A percentile compares a stretch with the other conserved stretches of the same genome.
phyloP scores from a whole-genome alignment of 2,113 vertebrate genomes.

The Strix uralensis region DNA sequence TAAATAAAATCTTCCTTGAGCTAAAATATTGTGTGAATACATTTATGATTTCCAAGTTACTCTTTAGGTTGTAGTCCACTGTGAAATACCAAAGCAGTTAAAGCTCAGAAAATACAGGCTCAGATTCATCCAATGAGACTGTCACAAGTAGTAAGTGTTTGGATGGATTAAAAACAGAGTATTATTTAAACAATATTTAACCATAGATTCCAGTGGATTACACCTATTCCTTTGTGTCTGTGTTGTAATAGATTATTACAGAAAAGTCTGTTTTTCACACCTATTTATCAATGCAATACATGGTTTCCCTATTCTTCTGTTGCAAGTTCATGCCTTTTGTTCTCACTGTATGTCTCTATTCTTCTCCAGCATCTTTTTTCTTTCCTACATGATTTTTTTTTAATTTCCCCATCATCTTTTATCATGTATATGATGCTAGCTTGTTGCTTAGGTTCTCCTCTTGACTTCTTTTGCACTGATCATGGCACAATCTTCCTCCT shows the following conservation, averaged over 20 bases:
- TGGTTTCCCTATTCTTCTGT: not conserved
- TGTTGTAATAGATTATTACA: not conserved
- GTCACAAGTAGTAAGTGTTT: not conserved
- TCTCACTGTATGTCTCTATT: not conserved
- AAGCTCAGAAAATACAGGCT: not conserved
- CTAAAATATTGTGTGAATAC: not conserved
- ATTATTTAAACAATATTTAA: not conserved
- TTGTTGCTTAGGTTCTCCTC: not conserved
- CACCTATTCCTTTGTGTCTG: not conserved
- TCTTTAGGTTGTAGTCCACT: not conserved
- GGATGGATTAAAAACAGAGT: not conserved
- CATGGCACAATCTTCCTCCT: not conserved
- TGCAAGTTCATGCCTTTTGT: not conserved
- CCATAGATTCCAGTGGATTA: not conserved
- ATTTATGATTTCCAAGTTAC: not conserved
- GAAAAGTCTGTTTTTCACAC: accelerated
- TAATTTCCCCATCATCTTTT: not conserved
- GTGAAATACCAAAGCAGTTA: not conserved
- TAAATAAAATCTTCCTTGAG: not conserved
- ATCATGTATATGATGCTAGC: not conserved
- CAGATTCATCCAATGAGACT: not conserved
- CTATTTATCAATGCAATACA: not conserved
- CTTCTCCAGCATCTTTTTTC: not conserved
- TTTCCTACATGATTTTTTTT: not conserved
- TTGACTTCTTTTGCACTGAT: not conserved